Conservation (phyloP, 2,797 vertebrate genomes). For the Smutsia gigantea region DNA sequence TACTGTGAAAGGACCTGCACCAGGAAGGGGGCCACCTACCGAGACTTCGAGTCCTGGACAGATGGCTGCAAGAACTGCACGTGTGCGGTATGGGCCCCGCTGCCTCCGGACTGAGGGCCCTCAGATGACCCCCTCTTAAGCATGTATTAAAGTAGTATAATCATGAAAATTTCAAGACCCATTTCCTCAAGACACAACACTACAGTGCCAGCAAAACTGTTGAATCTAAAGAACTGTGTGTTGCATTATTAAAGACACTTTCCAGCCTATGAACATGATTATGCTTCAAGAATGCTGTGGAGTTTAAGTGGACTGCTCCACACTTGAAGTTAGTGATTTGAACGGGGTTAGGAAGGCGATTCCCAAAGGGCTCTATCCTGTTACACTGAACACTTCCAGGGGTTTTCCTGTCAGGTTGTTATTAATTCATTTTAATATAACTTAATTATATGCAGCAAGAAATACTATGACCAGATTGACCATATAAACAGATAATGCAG, state of each 20-base stretch:
- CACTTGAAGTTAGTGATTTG: slow-evolving; percentile 38
- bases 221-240: slow-evolving; percentile 11
- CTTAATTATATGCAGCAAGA: background rate
- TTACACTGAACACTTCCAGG: background rate
- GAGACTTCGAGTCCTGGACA: slow-evolving; percentile 96
- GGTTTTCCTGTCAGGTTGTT: background rate
- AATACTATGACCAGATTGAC: background rate
- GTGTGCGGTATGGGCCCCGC: slow-evolving; percentile 91
- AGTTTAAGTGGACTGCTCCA: slow-evolving; percentile 34
- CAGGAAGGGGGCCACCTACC: slow-evolving; percentile 94
- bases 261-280: slow-evolving; percentile 17
- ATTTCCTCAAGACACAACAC: slow-evolving; percentile 60
- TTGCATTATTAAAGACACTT: slow-evolving; percentile 70
- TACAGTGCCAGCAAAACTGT: slow-evolving; percentile 54
- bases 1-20: slow-evolving; percentile 98
- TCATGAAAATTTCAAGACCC: slow-evolving; percentile 62
- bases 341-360: background rate
- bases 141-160: slow-evolving; percentile 63
- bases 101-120: background rate
- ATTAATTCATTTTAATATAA: slow-evolving; percentile 54
- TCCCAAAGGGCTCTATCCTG: background rate
- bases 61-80: slow-evolving; percentile 99
- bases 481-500: background rate
- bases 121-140: background rate
- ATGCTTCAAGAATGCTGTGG: background rate